Percentiles rank a stretch among this genome's conserved stretches.
Evolutionary conservation across 2,113 vertebrate species (phyloP).

Genomic region (Pluvianellus socialis): DNA sequence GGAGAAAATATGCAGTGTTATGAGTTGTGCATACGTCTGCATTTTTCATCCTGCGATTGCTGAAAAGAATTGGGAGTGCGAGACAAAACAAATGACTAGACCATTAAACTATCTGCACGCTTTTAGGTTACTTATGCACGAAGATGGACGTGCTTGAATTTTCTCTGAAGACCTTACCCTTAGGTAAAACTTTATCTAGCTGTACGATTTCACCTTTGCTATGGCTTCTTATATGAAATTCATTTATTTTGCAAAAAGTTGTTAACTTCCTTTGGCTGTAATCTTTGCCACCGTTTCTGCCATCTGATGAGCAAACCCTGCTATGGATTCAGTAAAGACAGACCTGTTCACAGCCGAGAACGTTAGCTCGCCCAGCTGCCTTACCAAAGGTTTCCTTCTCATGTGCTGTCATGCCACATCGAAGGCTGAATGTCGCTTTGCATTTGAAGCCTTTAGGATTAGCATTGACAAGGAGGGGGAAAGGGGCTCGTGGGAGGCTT

Average conservation of each 20-base stretch:
- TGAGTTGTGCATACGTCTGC: neutral
- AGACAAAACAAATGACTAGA: neutral
- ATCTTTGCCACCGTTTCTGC: neutral
- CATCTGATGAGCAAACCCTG: neutral
- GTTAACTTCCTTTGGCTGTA: neutral
- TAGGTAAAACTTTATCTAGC: neutral
- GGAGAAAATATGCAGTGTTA: neutral
- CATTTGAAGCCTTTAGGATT: neutral
- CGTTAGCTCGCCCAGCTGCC: neutral
- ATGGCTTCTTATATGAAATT: neutral
- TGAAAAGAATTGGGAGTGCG: neutral
- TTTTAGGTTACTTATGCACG: neutral
- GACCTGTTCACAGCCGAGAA: neutral
- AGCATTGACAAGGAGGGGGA: neutral
- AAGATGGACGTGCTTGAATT: neutral
- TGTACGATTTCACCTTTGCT: neutral
- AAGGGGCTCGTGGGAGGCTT: neutral
- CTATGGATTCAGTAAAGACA: neutral
- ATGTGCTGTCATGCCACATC: rapidly evolving
- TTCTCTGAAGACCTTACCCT: neutral
- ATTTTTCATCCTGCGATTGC: neutral
- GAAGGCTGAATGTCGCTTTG: neutral
- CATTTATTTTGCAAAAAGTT: neutral
- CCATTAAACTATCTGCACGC: neutral
- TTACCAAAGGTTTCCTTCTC: neutral